Evolutionary conservation across 1,140 invertebrate genomes (phyloP).

Genomic region (Penaeus japonicus): DNA sequence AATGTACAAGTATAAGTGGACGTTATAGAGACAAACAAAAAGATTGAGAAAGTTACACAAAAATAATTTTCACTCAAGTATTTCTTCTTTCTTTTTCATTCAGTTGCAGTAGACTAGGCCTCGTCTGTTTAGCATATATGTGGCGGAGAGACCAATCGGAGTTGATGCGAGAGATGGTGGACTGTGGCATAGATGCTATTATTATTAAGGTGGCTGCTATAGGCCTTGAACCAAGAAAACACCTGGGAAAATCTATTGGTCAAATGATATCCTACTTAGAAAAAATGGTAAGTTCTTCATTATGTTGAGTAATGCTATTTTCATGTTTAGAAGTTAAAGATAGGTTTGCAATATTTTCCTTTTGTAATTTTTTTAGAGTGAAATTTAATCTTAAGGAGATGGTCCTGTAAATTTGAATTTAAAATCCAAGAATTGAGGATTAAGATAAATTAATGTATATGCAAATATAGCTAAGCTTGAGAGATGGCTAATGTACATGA

Average conservation of each 20-base stretch:
- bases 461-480: too few relatives aligned
- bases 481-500: too few relatives aligned
- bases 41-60: too few relatives aligned
- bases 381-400: too few relatives aligned
- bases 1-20: not conserved
- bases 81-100: constrained; percentile 34
- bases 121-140: constrained; percentile 89
- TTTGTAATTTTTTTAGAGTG: too few relatives aligned
- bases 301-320: not conserved
- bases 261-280: constrained; percentile 86
- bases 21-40: too few relatives aligned
- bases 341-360: too few relatives aligned
- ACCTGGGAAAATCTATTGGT: constrained; percentile 86
- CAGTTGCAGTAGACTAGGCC: constrained; percentile 87
- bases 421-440: too few relatives aligned
- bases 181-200: constrained; percentile 88
- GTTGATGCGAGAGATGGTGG: constrained; percentile 97
- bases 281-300: constrained; percentile 74
- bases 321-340: too few relatives aligned
- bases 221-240: constrained; percentile 83
- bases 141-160: constrained; percentile 94
- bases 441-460: too few relatives aligned
- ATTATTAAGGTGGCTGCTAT: constrained; percentile 96
- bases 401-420: too few relatives aligned
- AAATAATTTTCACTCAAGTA: too few relatives aligned